Base-by-base conservation (phyloP, 92 coral and sea anemone species). In the Scolanthus callimorphus region DNA sequence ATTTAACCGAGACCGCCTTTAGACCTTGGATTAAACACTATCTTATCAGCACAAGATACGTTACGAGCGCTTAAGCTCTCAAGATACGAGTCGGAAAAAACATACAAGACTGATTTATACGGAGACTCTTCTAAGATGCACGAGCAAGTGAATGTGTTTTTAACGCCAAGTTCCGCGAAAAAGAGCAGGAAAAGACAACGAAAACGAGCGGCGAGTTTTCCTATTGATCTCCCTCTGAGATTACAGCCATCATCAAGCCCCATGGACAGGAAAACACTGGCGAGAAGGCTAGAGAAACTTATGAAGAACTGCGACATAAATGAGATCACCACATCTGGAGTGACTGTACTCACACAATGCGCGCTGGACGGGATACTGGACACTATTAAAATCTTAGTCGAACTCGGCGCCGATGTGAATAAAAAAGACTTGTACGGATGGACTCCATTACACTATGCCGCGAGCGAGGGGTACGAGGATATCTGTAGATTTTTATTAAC, bases 391-490 rank as follows among this genome's bases (percentile, higher is more conserved):
- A 75, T 94, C 47, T 57, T 94, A 11, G 73, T 94, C 8, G 91
- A 85, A 25, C 88, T 94, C 0, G 99, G 99, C 15, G 96, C 99
- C 1, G 67, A 83, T 43, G 85, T 85, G 26, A 84, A 94, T 69
- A 94, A 84, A 48, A 81, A 62, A 28, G 99, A 90, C 56, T 48
- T 85, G 45, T 80, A 68, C 31, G 99, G 99, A 2, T 94, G 94
- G 96, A 77, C 99, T 1, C 62, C 99, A 4, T 49, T 94, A 26
- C 99, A 94, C 19, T 94, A 88, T 29, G 99, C 99, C 1, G 96
- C 90, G 1, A 94, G 94, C 44, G 99, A 94, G 46, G 99, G 99
- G 2, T 94, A 94, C 38, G 73, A 67, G 30, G 67, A 88, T 29
- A 88, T 94, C n/a, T 90, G 95, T 61, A 77, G 94, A 11, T 88